Base-by-base conservation (phyloP, 1,140 invertebrate genomes). In the Atta colombica region DNA sequence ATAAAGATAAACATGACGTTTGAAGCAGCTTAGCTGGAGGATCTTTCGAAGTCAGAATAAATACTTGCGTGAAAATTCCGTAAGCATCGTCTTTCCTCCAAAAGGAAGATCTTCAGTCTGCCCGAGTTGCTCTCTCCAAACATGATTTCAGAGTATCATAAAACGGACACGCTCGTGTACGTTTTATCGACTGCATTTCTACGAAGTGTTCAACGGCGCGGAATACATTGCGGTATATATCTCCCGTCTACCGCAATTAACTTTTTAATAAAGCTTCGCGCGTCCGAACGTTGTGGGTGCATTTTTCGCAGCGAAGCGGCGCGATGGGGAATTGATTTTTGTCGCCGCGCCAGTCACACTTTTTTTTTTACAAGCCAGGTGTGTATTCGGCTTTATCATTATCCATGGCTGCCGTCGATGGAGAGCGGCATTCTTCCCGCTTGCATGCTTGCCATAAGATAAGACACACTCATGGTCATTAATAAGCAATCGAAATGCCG, bases 181-280 rank as follows among this genome's bases (percentile, higher is more conserved):
- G 69, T 61, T 81, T 58, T 61, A 74, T 74, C 68, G 53, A 74
- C 55, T 61, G 55, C 39, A 3, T 61, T 31, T 61, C 39, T 81
- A 71, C 66, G 21, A 71, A 71, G 68, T 74, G 68, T 61, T 28
- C 35, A 82, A 55, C 53, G 68, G 60, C 39, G 53, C 7, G 80
- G 53, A 84, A 74, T 82, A 49, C 68, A 82, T 25, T 39, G 69
- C 39, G 68, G 10, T 78, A 58, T 74, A 74, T 74, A 60, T 60
- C 80, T 61, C 39, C 25, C 69, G 28, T 84, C 69, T 25, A 49
- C 55, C 55, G 69, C 80, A 84, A 84, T 84, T 84, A 84, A 84
- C 69, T 84, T 84, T 84, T 84, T 84, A 84, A 84, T 84, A 84
- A 84, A 74, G 55, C 80, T 84, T 84, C 39, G 58, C 80, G 69